Conservation (phyloP, 2,797 vertebrate genomes). For the Arvicola amphibius region DNA sequence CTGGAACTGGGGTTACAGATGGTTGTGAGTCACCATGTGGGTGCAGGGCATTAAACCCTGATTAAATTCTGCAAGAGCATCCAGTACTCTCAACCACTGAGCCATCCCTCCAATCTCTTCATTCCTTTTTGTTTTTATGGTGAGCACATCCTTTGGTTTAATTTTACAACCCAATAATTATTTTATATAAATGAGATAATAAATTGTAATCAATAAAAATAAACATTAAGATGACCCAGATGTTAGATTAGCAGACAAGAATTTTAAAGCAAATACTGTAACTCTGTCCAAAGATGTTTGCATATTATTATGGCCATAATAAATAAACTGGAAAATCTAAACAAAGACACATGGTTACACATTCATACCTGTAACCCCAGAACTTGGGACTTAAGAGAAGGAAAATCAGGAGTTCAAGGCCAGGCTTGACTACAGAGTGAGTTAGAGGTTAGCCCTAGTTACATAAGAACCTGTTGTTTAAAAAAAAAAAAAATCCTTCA, state of each 20-base stretch:
- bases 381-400: neutral
- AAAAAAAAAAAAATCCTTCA: neutral
- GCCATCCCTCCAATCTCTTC: neutral
- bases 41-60: neutral
- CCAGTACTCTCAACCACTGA: neutral
- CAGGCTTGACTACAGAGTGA: neutral
- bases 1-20: neutral
- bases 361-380: neutral
- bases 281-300: neutral
- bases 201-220: neutral
- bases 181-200: neutral
- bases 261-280: neutral
- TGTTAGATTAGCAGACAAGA: neutral
- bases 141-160: neutral
- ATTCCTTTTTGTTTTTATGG: neutral
- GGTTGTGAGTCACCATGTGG: neutral
- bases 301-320: neutral
- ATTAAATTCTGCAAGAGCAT: neutral
- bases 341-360: neutral
- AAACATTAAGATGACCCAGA: neutral
- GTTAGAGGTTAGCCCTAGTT: neutral
- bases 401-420: neutral
- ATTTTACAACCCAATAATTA: conserved; percentile 14
- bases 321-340: neutral
- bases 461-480: neutral